These are phyloP conservation scores for Miltochrista miniata DNA, from an alignment of 2,888 invertebrate species.

Conservation along the genomic window DNA sequence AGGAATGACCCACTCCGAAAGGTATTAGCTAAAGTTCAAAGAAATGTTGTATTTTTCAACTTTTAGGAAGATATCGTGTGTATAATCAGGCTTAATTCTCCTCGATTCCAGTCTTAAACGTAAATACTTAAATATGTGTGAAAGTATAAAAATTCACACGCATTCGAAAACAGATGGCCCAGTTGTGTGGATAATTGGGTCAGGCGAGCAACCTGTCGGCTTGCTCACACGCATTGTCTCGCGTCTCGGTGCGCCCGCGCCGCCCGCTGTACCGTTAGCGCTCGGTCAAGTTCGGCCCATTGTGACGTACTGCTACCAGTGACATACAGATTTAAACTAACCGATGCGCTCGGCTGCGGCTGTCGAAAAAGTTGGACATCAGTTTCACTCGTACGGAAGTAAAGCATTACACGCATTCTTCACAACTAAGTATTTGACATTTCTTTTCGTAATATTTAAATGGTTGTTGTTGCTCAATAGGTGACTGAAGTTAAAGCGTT, in stretches of 20 bases:
- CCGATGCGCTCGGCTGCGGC: slow-evolving; percentile 32
- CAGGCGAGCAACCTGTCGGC: slow-evolving; percentile 79
- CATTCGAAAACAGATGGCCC: slow-evolving; percentile 69
- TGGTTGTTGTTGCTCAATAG: no score
- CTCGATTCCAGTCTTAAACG: slow-evolving; percentile 21
- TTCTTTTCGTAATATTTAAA: slow-evolving; percentile 4
- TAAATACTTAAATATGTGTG: slow-evolving; percentile 46
- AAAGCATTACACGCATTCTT: slow-evolving; percentile 5
- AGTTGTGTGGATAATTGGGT: slow-evolving; percentile 77
- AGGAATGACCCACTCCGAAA: no score
- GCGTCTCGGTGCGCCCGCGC: slow-evolving; percentile 46
- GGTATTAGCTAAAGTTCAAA: background rate
- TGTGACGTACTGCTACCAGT: slow-evolving; percentile 69
- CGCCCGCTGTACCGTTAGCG: slow-evolving; percentile 67
- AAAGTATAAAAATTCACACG: slow-evolving; percentile 73
- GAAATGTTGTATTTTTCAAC: background rate
- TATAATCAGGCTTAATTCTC: slow-evolving; percentile 4
- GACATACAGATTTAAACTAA: slow-evolving; percentile 56
- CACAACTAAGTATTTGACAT: background rate
- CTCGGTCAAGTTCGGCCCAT: slow-evolving; percentile 77
- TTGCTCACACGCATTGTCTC: slow-evolving; percentile 77
- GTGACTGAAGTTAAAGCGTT: no score
- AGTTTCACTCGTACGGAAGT: slow-evolving; percentile 5
- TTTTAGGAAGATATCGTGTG: background rate
- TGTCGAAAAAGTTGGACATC: slow-evolving; percentile 14